A percentile compares a stretch with the other conserved stretches of the same genome.
These are phyloP conservation scores for Eustalomyia histrio DNA, from an alignment of 2,888 invertebrate species.

Conservation along the genomic window DNA sequence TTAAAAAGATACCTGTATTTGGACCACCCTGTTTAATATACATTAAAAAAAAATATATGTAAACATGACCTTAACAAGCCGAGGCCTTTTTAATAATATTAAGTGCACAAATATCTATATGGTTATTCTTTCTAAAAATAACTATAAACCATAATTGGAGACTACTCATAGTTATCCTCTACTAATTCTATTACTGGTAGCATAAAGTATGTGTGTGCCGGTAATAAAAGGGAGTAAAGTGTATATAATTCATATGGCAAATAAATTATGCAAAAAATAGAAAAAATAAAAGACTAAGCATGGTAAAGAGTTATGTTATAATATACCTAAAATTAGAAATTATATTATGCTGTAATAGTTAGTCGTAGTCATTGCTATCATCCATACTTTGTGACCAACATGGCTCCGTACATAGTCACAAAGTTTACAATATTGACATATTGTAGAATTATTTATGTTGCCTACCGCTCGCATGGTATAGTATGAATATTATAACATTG, in stretches of 20 bases:
- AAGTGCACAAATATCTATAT: background rate
- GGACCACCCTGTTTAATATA: too few species aligned
- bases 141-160: constrained; percentile 2
- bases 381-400: background rate
- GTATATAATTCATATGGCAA: constrained; percentile 39
- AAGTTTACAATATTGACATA: constrained; percentile 38
- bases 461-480: constrained; percentile 1
- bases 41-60: background rate
- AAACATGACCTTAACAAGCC: background rate
- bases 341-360: background rate
- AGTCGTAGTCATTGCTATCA: background rate
- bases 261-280: constrained; percentile 39
- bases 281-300: background rate
- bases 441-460: constrained; percentile 42
- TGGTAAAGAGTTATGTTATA: background rate
- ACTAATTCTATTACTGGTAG: background rate
- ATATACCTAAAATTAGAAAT: constrained; percentile 14
- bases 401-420: background rate
- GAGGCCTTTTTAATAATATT: background rate
- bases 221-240: constrained; percentile 32
- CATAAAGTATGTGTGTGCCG: background rate
- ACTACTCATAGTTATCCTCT: background rate
- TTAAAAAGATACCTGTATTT: too few species aligned
- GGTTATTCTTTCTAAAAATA: background rate
- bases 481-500: background rate